These are phyloP conservation scores for Gobio occitaniae DNA, from an alignment of 2,797 vertebrate species.

Conservation along the genomic window DNA sequence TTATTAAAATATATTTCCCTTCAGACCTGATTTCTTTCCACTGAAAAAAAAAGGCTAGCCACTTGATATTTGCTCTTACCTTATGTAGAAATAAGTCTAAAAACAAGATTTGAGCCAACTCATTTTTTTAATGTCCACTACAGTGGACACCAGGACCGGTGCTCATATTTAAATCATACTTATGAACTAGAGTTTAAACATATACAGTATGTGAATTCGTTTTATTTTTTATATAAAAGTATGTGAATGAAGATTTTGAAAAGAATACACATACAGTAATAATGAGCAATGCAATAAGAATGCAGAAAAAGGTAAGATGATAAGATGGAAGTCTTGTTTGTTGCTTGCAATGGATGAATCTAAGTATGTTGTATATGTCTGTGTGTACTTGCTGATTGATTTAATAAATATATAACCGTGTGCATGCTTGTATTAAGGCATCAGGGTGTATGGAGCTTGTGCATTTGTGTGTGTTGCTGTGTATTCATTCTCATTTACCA, in stretches of 20 bases:
- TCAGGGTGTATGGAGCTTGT: no score
- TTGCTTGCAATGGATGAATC: not conserved
- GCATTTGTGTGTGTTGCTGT: no score
- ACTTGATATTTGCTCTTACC: not conserved
- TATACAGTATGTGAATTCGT: not conserved
- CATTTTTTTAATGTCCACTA: not conserved
- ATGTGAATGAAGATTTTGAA: not conserved
- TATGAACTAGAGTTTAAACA: not conserved
- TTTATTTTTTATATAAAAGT: not conserved
- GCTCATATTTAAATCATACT: not conserved
- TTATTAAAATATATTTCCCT: not conserved
- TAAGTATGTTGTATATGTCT: not conserved
- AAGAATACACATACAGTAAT: not conserved
- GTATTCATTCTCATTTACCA: no score
- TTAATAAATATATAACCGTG: not conserved
- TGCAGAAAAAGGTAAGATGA: not conserved
- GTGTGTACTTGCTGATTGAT: not conserved
- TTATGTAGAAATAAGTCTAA: not conserved
- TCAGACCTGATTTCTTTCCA: not conserved
- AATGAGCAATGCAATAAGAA: not conserved
- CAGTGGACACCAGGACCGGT: not conserved
- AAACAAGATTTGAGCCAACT: not conserved
- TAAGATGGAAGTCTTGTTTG: not conserved
- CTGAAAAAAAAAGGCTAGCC: no score
- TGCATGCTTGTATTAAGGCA: not conserved